Evolutionary conservation across 2,888 invertebrate species (phyloP), one percentile per base, ranked within the genome.

Genomic region (Sialis fuliginosa): DNA sequence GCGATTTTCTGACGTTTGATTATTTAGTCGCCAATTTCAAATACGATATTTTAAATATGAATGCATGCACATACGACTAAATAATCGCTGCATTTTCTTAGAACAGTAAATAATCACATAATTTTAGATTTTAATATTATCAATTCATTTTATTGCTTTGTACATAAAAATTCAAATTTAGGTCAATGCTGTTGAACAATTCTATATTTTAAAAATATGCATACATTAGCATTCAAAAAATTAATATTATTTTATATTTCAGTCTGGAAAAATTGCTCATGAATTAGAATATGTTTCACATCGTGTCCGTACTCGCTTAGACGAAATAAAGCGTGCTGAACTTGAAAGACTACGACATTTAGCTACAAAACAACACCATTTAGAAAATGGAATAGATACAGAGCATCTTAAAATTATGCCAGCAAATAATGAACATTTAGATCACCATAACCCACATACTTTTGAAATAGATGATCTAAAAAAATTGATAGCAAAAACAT

Each of bases 391-490:
- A 31, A 65, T 82, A 35, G 80, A 86, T 55, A 67, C 72, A 0
- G 67, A 74, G 5, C 77, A 76, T 51, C 61, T 77, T 10, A 77
- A 77, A 59, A 67, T 77, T 13, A 57, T 69, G 1, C 12, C 39
- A 10, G 22, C 22, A 1, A 22, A 42, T 37, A 33, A 22, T 4
- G 52, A 55, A 47, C 97, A 98, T 69, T 58, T 98, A 45, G 95
- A 97, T 63, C 83, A 89, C 53, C 66, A 66, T 1, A 96, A 96
- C 64, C 82, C 85, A 2, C 85, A 92, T 55, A 90, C 90, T 0
- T 98, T 98, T 62, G 95, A 95, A 67, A 81, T 91, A 54, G 83
- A 88, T 51, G 98, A 98, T 71, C 71, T 98, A 53, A 83, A 86
- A 55, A 90, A 84, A 62, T 74, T 98, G 4, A 96, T 98, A 49